A percentile compares a stretch with the other conserved stretches of the same genome.
phyloP scores from a whole-genome alignment of 64 coral and sea anemone species.

The Montipora efflorescens region DNA sequence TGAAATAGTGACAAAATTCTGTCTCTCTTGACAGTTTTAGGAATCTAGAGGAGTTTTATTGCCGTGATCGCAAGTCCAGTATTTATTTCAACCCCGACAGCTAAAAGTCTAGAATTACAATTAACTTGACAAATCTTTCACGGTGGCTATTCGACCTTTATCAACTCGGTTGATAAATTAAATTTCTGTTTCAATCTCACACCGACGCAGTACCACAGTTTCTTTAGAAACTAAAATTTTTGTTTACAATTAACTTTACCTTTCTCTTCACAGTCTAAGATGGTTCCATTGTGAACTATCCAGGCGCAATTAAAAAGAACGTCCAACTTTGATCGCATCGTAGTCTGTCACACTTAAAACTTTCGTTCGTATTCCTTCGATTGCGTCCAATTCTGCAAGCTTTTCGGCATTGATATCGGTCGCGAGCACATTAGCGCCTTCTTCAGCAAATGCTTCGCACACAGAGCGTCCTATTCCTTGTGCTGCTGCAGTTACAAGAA shows the following conservation, averaged over 20 bases:
- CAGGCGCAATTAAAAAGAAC: slow-evolving; percentile 93
- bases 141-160: too few species aligned
- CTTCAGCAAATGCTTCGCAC: slow-evolving; percentile 74
- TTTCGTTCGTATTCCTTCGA: slow-evolving; percentile 65
- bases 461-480: slow-evolving; percentile 89
- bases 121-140: not conserved
- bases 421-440: slow-evolving; percentile 91
- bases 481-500: slow-evolving; percentile 87
- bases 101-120: too few species aligned
- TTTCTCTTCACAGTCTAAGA: slow-evolving; percentile 91
- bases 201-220: too few species aligned
- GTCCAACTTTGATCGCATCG: slow-evolving; percentile 81
- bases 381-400: slow-evolving; percentile 61
- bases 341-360: slow-evolving; percentile 82
- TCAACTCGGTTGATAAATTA: too few species aligned
- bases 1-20: too few species aligned
- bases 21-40: too few species aligned
- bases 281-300: slow-evolving; percentile 65
- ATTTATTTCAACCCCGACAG: too few species aligned
- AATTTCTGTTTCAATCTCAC: too few species aligned
- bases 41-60: too few species aligned
- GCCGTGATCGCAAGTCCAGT: too few species aligned
- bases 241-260: not conserved
- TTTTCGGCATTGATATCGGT: slow-evolving; percentile 91
- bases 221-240: too few species aligned